A percentile compares a stretch with the other conserved stretches of the same genome.
phyloP scores from a whole-genome alignment of 2,113 vertebrate species.

The Paradoxurus hermaphroditus region DNA sequence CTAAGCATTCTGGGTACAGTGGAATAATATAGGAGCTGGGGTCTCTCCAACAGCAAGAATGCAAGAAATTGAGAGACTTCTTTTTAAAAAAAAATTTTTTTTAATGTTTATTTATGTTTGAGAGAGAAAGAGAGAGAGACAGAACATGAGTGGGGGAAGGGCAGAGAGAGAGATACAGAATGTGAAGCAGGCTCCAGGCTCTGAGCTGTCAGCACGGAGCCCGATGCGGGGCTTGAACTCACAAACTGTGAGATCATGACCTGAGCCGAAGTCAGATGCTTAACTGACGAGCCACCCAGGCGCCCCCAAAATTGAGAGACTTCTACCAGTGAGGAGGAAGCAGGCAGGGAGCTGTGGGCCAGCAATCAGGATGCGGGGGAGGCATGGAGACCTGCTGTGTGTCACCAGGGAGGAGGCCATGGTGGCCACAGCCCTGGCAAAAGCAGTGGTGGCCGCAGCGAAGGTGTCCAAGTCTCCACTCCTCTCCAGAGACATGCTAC shows the following conservation, averaged over 20 bases:
- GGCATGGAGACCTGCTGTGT: rapidly evolving
- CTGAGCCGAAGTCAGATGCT: too few species aligned
- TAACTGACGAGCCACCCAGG: too few species aligned
- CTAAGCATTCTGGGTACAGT: background rate
- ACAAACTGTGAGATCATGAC: too few species aligned
- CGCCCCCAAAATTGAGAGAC: background rate
- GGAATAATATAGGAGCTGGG: background rate
- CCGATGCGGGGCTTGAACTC: too few species aligned
- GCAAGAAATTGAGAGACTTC: background rate
- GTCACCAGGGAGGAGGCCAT: rapidly evolving
- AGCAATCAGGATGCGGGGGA: background rate
- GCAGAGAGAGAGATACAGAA: too few species aligned
- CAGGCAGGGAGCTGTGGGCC: rapidly evolving
- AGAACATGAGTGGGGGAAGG: too few species aligned
- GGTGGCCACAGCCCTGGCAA: background rate
- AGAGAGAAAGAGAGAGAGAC: too few species aligned
- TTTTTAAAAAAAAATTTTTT: too few species aligned
- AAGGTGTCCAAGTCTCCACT: background rate
- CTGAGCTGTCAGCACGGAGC: too few species aligned
- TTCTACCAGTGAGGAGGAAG: background rate
- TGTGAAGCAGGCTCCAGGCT: too few species aligned
- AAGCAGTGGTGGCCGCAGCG: background rate
- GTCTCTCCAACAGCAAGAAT: background rate
- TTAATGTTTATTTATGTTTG: too few species aligned
- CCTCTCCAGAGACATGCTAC: background rate